Base-by-base conservation (phyloP, 2,113 vertebrate species). In the Ictidomys tridecemlineatus region DNA sequence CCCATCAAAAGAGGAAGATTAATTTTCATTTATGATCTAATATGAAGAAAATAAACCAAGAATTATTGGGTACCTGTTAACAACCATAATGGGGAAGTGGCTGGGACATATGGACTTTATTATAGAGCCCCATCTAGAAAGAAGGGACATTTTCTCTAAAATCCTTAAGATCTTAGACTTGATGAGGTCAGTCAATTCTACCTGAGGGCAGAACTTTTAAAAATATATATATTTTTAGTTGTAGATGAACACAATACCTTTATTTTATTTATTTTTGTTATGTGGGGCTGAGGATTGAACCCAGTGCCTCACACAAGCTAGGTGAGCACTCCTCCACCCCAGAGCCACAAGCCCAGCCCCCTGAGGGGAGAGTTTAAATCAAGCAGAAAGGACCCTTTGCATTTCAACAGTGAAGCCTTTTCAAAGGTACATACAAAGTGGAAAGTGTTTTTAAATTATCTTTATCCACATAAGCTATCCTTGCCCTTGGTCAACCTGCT, bases 331-430 rank as follows among this genome's bases (percentile, higher is more conserved):
- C 48, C 48, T 12, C 48, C 12, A 51, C 48, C 12, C 45, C 45
- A 45, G 48, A 51, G 48, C 48, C 48, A 51, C 48, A 51, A 13
- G 48, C 48, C 48, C 48, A 51, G 48, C 12, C 48, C 48, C 48
- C 48, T 51, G 12, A 13, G 48, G 48, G 48, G 10, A 51, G 48
- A 94, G 84, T 87, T 90, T n/a, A 80, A 65, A 92, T 95, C 13
- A 82, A 67, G 53, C 24, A 94, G 69, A 93, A 94, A 96, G 37
- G 45, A 42, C 12, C 72, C 24, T 82, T 34, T 4, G 45, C 48
- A 48, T 85, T 93, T n/a, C n/a, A 67, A 97, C 69, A 96, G 76
- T 97, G 83, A 95, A 94, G 91, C 94, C 97, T 98, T 98, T 96
- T 96, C 80, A 74, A 61, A 83, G 83, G 74, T 82, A 73, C 92